Percentiles rank a stretch among this genome's conserved stretches.
phyloP scores from a whole-genome alignment of 2,797 vertebrate genomes.

The Diplodus puntazzo region DNA sequence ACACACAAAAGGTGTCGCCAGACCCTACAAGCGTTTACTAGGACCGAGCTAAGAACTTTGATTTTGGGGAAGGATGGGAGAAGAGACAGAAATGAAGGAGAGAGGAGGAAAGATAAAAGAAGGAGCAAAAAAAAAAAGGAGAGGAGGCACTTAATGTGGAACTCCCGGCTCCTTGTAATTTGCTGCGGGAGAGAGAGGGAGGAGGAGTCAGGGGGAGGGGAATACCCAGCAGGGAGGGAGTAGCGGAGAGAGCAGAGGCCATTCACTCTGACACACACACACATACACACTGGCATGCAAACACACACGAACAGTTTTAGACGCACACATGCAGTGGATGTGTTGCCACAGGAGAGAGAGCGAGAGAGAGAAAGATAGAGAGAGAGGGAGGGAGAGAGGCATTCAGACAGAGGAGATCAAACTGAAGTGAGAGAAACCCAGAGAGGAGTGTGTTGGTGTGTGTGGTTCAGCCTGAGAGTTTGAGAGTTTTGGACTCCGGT shows the following conservation, averaged over 20 bases:
- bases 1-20: conserved; percentile 43
- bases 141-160: conserved; percentile 68
- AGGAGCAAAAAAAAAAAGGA: conserved; percentile 34
- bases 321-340: conserved; percentile 68
- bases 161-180: conserved; percentile 82
- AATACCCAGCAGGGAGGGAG: conserved; percentile 78
- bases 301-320: conserved; percentile 66
- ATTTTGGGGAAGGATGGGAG: conserved; percentile 11
- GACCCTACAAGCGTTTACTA: neutral
- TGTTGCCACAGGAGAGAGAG: conserved; percentile 54
- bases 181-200: conserved; percentile 69
- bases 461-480: conserved; percentile 8
- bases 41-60: conserved; percentile 32
- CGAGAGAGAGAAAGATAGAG: conserved; percentile 49
- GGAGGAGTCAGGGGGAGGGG: conserved; percentile 83
- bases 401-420: conserved; percentile 57
- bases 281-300: conserved; percentile 45
- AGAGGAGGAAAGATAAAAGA: conserved; percentile 11
- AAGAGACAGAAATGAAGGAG: conserved; percentile 32
- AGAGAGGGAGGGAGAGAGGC: conserved; percentile 58
- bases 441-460: conserved; percentile 48
- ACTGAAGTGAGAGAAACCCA: conserved; percentile 43
- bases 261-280: conserved; percentile 76
- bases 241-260: conserved; percentile 77
- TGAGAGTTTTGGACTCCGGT: conserved; percentile 27